A percentile compares a stretch with the other conserved stretches of the same genome.
These are phyloP conservation scores for Amphipyra tragopoginis DNA, from an alignment of 2,888 invertebrate species.

Conservation along the genomic window DNA sequence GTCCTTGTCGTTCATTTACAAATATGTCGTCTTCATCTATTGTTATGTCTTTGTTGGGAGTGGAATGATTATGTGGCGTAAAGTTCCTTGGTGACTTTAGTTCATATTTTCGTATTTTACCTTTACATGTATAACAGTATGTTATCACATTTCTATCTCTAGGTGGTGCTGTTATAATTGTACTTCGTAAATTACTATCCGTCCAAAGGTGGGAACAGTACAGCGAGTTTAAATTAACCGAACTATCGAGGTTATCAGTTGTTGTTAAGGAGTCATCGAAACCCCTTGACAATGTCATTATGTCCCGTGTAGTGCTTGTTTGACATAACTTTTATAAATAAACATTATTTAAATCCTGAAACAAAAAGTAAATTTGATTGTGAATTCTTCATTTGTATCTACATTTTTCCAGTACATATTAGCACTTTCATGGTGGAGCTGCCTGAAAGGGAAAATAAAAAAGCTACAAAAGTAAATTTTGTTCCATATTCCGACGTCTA, in stretches of 20 bases:
- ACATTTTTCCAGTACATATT: no score
- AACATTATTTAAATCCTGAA: constrained; percentile 60
- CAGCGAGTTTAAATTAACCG: constrained; percentile 78
- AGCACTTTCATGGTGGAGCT: no score
- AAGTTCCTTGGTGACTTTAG: constrained; percentile 75
- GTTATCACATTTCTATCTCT: constrained; percentile 74
- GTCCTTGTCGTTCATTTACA: constrained; percentile 60
- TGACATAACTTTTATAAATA: constrained; percentile 30
- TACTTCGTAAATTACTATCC: constrained; percentile 77
- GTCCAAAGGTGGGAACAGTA: constrained; percentile 85
- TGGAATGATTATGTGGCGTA: constrained; percentile 81
- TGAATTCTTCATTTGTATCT: background rate
- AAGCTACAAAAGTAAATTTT: background rate
- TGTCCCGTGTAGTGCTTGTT: constrained; percentile 41
- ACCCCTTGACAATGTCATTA: constrained; percentile 76
- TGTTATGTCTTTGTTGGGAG: constrained; percentile 72
- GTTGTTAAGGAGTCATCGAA: constrained; percentile 69
- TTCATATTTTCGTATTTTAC: constrained; percentile 86
- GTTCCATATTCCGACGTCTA: background rate
- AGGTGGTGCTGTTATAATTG: constrained; percentile 72
- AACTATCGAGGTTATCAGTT: constrained; percentile 67
- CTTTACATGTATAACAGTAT: constrained; percentile 83
- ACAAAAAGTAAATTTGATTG: constrained; percentile 30
- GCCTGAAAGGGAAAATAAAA: background rate
- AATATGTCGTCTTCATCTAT: constrained; percentile 53